Evolutionary conservation across 2,113 vertebrate species (phyloP).

Genomic region (Acinonyx jubatus): DNA sequence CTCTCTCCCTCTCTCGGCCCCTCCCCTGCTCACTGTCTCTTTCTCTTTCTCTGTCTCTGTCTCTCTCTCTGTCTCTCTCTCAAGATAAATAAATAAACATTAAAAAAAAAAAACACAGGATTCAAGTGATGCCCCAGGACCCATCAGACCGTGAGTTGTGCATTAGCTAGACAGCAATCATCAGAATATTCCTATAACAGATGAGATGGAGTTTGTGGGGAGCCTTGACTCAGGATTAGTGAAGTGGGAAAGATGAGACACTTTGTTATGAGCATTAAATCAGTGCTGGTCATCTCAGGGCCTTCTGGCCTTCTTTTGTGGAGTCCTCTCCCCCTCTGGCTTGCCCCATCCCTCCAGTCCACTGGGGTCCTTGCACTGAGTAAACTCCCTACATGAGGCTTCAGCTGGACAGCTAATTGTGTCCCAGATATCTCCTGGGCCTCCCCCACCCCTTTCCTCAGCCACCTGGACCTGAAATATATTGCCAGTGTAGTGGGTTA

Average conservation of each 20-base stretch:
- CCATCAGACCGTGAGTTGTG: not conserved
- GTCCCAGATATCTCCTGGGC: not conserved
- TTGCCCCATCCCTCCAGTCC: no score
- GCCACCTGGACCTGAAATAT: not conserved
- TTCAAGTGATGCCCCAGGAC: not conserved
- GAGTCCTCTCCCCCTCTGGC: not conserved
- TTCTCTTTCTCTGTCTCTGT: no score
- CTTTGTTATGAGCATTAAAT: not conserved
- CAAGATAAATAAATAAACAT: no score
- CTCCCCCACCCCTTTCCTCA: not conserved
- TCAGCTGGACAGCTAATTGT: not conserved
- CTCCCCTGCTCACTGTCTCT: no score
- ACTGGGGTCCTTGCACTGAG: not conserved
- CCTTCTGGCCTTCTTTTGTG: not conserved
- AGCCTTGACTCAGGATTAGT: not conserved
- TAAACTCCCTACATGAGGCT: not conserved
- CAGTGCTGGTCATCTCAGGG: not conserved
- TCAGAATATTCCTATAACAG: not conserved
- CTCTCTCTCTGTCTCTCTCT: no score
- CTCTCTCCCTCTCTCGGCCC: no score
- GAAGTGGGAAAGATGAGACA: not conserved
- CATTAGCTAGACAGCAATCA: not conserved
- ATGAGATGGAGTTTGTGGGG: not conserved
- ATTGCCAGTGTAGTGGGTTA: not conserved
- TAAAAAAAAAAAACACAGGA: not conserved